Percentiles rank a stretch among this genome's conserved stretches.
Evolutionary conservation across 2,113 vertebrate species (phyloP).

Genomic region (Noturus placidus): DNA sequence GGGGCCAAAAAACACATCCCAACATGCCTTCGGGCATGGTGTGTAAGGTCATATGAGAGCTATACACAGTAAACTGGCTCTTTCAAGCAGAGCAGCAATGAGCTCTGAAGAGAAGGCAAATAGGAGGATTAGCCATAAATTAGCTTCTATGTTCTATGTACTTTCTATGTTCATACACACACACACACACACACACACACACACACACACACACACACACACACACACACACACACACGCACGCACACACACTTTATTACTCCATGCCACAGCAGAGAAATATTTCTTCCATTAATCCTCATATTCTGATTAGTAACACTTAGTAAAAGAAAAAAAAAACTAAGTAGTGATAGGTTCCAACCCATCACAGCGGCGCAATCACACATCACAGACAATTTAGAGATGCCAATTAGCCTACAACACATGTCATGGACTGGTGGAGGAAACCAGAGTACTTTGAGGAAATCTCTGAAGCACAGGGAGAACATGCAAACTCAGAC

Average conservation of each 20-base stretch:
- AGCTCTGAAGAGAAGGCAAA: background rate
- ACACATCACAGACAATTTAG: no score
- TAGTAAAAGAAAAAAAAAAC: background rate
- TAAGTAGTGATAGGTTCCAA: no score
- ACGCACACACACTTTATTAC: background rate
- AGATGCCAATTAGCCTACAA: no score
- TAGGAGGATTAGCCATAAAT: slow-evolving; percentile 21
- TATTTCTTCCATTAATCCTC: background rate
- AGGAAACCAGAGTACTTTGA: no score
- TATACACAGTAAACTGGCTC: background rate
- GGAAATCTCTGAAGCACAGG: no score
- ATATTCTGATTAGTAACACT: background rate
- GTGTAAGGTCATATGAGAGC: slow-evolving; percentile 31
- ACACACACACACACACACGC: no score
- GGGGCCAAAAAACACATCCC: slow-evolving; percentile 18
- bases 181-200: no score
- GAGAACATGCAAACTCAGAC: no score
- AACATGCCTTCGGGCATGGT: background rate
- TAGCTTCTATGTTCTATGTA: background rate
- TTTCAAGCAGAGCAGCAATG: slow-evolving; percentile 4
- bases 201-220: background rate
- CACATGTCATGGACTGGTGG: no score
- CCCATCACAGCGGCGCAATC: no score
- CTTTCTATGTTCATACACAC: background rate
- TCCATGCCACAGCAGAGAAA: background rate